A percentile compares a stretch with the other conserved stretches of the same genome.
Evolutionary conservation across 2,797 vertebrate species (phyloP).

Genomic region (Falco berigora): DNA sequence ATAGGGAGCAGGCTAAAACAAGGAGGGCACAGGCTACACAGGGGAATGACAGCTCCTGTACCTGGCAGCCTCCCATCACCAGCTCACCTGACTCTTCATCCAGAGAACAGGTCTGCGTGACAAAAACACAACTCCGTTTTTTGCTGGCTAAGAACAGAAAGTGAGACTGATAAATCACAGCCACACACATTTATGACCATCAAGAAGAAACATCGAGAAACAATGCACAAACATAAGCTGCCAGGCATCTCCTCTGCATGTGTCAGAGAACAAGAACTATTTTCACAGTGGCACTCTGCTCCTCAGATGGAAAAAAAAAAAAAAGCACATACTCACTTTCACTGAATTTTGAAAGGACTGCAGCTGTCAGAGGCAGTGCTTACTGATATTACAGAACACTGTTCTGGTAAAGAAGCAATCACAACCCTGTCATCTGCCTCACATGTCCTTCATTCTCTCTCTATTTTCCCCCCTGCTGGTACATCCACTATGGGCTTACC

Average conservation of each 20-base stretch:
- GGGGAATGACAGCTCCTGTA: background rate
- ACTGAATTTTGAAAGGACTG: background rate
- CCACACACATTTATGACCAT: fast-evolving
- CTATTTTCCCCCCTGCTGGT: background rate
- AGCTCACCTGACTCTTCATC: background rate
- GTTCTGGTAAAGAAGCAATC: background rate
- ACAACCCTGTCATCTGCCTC: background rate
- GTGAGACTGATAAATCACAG: background rate
- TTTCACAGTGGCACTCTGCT: background rate
- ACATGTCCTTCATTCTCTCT: background rate
- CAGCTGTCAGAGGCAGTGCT: background rate
- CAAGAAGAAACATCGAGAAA: background rate
- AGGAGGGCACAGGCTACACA: background rate
- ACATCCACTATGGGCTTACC: background rate
- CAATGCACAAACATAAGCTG: background rate
- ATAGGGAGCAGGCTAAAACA: background rate
- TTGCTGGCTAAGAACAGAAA: background rate
- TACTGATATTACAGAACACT: background rate
- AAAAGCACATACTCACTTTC: background rate
- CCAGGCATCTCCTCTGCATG: background rate
- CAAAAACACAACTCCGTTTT: background rate
- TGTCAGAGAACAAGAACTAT: background rate
- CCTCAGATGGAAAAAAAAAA: background rate
- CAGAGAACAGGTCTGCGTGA: background rate
- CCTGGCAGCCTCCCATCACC: background rate